Evolutionary conservation across 1,140 invertebrate species (phyloP), one percentile per base, ranked within the genome.

Genomic region (Drosophila lowei): DNA sequence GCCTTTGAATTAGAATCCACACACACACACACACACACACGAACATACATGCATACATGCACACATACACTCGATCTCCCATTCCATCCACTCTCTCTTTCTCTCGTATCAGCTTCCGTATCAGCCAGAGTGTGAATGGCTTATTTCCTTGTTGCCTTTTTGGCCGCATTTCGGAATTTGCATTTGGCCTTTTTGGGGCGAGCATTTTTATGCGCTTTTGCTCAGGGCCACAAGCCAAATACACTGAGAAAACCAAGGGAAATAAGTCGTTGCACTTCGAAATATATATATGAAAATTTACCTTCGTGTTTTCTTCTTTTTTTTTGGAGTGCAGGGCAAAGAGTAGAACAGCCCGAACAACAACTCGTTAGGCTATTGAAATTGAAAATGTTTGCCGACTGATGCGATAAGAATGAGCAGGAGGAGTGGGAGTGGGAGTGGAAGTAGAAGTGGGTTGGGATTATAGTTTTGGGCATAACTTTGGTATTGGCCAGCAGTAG

Each of bases 1-100:
- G 77, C 80, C 81, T 85, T 81, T 89, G 80, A 86, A 84, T 84
- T 84, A 84, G 80, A 86, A 64, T 76, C 58, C 77, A 67, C 59
- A 67, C 52, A 70, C 56, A 50, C 58, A 52, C 61, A 50, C 7
- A 64, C 30, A 34, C 30, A 38, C 11, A 1, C 5, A 23, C 2
- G 18, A 0, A 23, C 34, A 38, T 34, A 3, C 1, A 11, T 38
- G 11, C 9, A 38, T 38, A 11, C 11, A 8, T 34, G n/a, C n/a
- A n/a, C n/a, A 34, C 30, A 38, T 38, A 38, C 34, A 38, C 34
- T 5, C 9, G 34, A 38, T 68, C 25, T 30, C 28, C 47, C 11
- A 9, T 23, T 57, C 50, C 47, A n/a, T 30, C 9, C 41, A 44
- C 23, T 3, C 25, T 11, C 41, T 6, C 41, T 3, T 15, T 21